phyloP scores from a whole-genome alignment of 2,113 vertebrate species.

The Tragulus kanchil region DNA sequence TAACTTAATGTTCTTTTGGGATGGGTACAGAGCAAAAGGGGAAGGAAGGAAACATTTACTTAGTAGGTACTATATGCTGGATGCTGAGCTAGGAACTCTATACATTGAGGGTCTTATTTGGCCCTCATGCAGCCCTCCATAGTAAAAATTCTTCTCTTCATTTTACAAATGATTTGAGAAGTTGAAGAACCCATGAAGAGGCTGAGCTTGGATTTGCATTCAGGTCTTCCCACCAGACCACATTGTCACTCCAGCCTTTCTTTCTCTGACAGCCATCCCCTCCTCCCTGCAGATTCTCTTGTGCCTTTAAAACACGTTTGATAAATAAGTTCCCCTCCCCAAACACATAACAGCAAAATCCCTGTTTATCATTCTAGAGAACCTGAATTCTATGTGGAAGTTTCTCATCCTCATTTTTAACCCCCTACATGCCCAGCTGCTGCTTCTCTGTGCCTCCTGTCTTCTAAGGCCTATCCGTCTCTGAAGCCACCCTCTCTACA shows the following conservation, averaged over 20 bases:
- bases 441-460: background rate
- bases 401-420: background rate
- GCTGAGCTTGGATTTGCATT: background rate
- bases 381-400: background rate
- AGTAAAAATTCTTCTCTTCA: background rate
- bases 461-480: background rate
- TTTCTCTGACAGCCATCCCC: background rate
- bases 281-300: background rate
- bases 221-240: background rate
- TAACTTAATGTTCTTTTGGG: background rate
- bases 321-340: background rate
- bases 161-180: background rate
- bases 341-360: background rate
- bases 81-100: no score
- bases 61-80: background rate
- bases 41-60: background rate
- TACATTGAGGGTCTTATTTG: background rate
- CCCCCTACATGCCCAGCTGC: rapidly evolving
- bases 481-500: background rate
- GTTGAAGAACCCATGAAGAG: background rate
- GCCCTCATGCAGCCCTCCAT: background rate
- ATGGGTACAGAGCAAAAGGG: background rate
- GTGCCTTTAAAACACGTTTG: background rate
- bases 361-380: background rate
- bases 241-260: background rate